Evolutionary conservation across 2,888 invertebrate genomes (phyloP), one percentile per base, ranked within the genome.

Genomic region (Eurytoma adleriae): DNA sequence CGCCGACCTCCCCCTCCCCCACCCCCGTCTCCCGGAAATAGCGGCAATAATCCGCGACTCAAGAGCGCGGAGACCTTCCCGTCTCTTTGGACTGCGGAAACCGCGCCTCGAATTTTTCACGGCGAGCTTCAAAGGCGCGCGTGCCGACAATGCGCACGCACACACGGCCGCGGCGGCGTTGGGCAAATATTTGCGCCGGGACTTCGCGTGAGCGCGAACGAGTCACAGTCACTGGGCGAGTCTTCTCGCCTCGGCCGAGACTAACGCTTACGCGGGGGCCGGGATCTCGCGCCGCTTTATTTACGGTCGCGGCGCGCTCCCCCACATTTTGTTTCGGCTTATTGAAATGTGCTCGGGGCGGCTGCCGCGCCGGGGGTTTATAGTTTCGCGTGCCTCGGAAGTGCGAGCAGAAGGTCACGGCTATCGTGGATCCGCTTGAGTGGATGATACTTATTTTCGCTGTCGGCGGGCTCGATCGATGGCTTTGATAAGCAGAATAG

Each of bases 131-230:
- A 40, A 40, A 40, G 10, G 27, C 68, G 20, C 67, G 50, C 52
- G 67, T 30, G 24, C 50, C 48, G 40, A 18, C 24, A 66, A 24
- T 24, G 24, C 24, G 24, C 24, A 24, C 24, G 2, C 52, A 18
- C 59, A 18, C 48, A 40, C 68, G 2, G 1, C 62, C 4, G 10
- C 52, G 16, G 1, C 24, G 52, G 52, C 54, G 52, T 20, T 24
- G 16, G 54, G 24, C n/a, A 68, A 68, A 68, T 68, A 68, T 68
- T 68, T 68, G 68, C 68, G 40, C 18, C 64, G 40, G 54, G n/a
- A 14, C 14, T 14, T 54, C 68, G 54, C 54, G 68, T 68, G 68
- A 14, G 27, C 52, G 68, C 68, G 27, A 54, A 68, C 68, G 68
- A 68, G 68, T 27, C 68, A n/a, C 10, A 54, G 68, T 67, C 67